These are phyloP conservation scores for Sisyra nigra DNA, from an alignment of 2,888 invertebrate species.

Conservation along the genomic window DNA sequence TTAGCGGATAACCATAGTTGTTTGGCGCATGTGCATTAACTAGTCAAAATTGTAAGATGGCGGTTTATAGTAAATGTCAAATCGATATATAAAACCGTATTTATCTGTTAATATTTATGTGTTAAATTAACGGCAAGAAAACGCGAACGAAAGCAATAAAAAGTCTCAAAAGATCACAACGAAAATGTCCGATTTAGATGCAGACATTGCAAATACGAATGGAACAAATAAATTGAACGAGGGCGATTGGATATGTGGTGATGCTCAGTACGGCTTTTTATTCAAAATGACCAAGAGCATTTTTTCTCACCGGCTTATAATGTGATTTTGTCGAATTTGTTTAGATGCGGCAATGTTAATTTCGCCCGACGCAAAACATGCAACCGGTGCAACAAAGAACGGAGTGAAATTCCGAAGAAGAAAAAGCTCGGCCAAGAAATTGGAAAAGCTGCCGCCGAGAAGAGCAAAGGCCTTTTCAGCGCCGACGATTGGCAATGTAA, in stretches of 20 bases:
- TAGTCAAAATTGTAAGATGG: too few relatives aligned
- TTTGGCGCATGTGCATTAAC: background rate
- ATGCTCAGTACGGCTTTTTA: conserved; percentile 24
- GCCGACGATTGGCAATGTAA: conserved; percentile 99
- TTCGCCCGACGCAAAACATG: conserved; percentile 82
- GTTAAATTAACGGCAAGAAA: background rate
- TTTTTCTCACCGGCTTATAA: background rate
- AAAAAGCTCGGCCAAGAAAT: conserved; percentile 91
- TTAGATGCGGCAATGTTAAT: conserved; percentile 80
- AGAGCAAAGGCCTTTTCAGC: conserved; percentile 86
- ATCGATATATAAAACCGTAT: background rate
- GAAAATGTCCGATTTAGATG: conserved; percentile 6
- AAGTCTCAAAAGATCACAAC: too few relatives aligned
- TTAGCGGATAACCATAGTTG: background rate
- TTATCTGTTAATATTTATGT: too few relatives aligned
- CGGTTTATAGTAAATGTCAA: conserved; percentile 2
- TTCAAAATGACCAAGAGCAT: background rate
- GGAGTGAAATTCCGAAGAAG: conserved; percentile 35
- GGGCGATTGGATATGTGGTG: conserved; percentile 50
- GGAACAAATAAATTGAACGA: conserved; percentile 16
- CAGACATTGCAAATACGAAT: background rate
- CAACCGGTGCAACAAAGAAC: conserved; percentile 78
- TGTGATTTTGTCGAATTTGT: background rate
- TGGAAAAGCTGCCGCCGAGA: conserved; percentile 95
- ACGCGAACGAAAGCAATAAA: too few relatives aligned